These are phyloP conservation scores for Schizopygopsis malacanthus DNA, from an alignment of 2,797 vertebrate genomes.

Conservation along the genomic window DNA sequence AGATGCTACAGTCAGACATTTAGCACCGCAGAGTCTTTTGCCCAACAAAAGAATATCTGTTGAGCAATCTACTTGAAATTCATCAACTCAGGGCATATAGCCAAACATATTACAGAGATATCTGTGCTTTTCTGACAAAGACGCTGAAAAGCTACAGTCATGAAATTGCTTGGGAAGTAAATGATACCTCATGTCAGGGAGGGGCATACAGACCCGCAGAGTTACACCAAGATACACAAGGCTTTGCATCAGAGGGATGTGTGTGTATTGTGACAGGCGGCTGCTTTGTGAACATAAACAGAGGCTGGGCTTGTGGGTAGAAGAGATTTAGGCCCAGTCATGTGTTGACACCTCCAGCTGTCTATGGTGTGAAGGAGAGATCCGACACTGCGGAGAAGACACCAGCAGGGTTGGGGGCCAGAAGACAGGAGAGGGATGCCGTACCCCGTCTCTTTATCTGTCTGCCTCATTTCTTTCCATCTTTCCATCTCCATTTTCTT, in stretches of 20 bases:
- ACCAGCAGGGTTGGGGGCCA: conserved; percentile 78
- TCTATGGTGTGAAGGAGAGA: conserved; percentile 79
- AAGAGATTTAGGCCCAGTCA: conserved; percentile 70
- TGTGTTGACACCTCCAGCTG: conserved; percentile 83
- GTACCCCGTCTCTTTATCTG: conserved; percentile 67
- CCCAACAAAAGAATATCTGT: conserved; percentile 18
- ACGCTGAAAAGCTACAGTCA: conserved; percentile 30
- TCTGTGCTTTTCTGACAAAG: conserved; percentile 15
- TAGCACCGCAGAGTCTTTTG: background rate
- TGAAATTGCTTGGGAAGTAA: conserved; percentile 35
- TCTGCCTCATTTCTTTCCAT: conserved; percentile 59
- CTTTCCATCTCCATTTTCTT: conserved; percentile 55
- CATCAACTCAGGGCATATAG: conserved; percentile 16
- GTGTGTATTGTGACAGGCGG: conserved; percentile 77
- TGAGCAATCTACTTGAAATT: conserved; percentile 23
- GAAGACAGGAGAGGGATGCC: conserved; percentile 56
- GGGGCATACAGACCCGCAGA: conserved; percentile 18
- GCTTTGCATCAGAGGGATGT: conserved; percentile 66
- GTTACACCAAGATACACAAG: conserved; percentile 26
- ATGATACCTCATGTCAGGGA: conserved; percentile 23
- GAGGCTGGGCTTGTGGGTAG: conserved; percentile 68
- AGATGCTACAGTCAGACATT: background rate
- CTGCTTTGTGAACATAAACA: conserved; percentile 72
- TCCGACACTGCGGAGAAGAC: conserved; percentile 76
- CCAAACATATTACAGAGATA: conserved; percentile 42